Percentiles rank a stretch among this genome's conserved stretches.
Conservation (phyloP, 2,888 invertebrate species). For the Gryllus longicercus region DNA sequence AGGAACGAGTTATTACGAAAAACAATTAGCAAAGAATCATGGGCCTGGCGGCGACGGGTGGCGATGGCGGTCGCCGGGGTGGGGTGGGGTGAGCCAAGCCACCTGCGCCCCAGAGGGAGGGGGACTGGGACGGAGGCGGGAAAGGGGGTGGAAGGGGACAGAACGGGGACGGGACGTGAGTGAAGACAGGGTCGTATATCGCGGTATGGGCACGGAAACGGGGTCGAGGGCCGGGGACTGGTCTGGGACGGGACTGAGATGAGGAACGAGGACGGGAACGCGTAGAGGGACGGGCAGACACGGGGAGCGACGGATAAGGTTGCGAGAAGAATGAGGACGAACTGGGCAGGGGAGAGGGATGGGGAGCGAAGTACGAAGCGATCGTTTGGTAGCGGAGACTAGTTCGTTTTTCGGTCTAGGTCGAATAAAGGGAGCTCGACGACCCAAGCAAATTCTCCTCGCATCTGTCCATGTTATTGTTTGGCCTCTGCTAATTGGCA, state of each 20-base stretch:
- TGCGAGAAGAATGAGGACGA: too few species aligned
- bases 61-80: not conserved
- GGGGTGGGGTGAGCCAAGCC: not conserved
- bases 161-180: not conserved
- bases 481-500: too few species aligned
- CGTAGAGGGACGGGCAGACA: not conserved
- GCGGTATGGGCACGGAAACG: not conserved
- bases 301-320: too few species aligned
- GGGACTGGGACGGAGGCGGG: not conserved
- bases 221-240: not conserved
- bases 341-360: too few species aligned
- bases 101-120: not conserved
- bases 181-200: not conserved
- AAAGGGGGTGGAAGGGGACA: not conserved
- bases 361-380: too few species aligned
- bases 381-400: too few species aligned
- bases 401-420: too few species aligned
- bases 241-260: not conserved
- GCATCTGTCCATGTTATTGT: too few species aligned
- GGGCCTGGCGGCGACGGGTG: not conserved
- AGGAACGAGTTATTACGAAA: constrained; percentile 5
- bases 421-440: too few species aligned
- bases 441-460: too few species aligned
- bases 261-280: not conserved
- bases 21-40: not conserved